Evolutionary conservation across 2,888 invertebrate species (phyloP).

Genomic region (Orthosia gothica): DNA sequence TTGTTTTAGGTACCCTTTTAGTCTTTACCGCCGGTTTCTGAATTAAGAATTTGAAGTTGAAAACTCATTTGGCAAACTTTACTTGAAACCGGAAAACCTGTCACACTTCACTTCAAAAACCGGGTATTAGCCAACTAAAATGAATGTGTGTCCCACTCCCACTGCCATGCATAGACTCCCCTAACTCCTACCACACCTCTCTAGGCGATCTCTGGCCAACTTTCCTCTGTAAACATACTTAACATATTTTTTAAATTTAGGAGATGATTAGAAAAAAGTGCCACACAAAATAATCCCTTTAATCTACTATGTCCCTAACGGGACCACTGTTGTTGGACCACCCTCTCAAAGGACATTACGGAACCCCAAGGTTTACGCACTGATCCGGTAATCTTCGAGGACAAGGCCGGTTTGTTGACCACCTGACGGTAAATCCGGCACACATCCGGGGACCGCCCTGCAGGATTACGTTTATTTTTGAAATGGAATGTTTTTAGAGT

Average conservation of each 20-base stretch:
- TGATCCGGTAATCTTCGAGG: slow-evolving; percentile 55
- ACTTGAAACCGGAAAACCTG: too few species aligned
- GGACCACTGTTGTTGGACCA: slow-evolving; percentile 22
- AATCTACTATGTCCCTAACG: slow-evolving; percentile 27
- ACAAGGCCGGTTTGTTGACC: slow-evolving; percentile 63
- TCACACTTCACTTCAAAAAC: too few species aligned
- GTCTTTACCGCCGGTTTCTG: too few species aligned
- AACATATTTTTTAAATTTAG: neutral
- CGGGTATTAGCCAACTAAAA: neutral
- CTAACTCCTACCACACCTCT: too few species aligned
- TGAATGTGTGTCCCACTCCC: too few species aligned
- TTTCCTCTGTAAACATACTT: neutral
- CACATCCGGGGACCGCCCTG: slow-evolving; percentile 51
- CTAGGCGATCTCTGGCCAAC: too few species aligned
- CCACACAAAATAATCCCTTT: slow-evolving; percentile 4
- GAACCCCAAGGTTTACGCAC: slow-evolving; percentile 23
- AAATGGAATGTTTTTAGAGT: neutral
- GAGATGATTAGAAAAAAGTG: slow-evolving; percentile 1
- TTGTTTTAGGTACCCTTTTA: neutral
- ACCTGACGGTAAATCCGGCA: slow-evolving; percentile 63
- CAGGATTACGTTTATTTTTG: slow-evolving; percentile 1
- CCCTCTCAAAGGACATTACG: slow-evolving; percentile 34
- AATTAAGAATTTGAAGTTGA: too few species aligned
- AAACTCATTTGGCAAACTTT: too few species aligned
- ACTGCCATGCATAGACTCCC: too few species aligned